Evolutionary conservation across 2,113 vertebrate genomes (phyloP).

Genomic region (Setophaga kirtlandii): DNA sequence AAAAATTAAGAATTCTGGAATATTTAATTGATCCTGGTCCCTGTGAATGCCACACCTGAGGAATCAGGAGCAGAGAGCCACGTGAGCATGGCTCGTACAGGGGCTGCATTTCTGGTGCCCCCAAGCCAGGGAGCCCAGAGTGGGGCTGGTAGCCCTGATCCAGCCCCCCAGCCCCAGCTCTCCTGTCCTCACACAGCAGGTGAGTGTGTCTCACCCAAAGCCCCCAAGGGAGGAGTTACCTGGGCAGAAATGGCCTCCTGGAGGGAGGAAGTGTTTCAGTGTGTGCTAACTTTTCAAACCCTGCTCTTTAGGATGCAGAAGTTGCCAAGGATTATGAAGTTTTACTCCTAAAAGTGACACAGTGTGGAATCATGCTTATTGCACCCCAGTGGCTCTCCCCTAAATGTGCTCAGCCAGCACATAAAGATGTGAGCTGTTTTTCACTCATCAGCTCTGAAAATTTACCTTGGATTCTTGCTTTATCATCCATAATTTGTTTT

Average conservation of each 20-base stretch:
- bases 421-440: constrained; percentile 28
- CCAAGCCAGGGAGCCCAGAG: accelerated
- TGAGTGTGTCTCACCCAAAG: neutral
- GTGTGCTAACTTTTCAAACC: neutral
- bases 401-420: neutral
- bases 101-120: neutral
- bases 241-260: neutral
- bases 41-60: neutral
- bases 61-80: neutral
- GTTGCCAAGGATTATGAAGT: constrained; percentile 28
- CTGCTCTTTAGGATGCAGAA: neutral
- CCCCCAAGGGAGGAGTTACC: neutral
- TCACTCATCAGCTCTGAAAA: constrained; percentile 13
- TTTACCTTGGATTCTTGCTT: constrained; percentile 36
- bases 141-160: neutral
- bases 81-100: accelerated
- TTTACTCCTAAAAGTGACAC: constrained; percentile 28
- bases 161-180: neutral
- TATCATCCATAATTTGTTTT: neutral
- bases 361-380: neutral
- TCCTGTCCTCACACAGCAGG: accelerated
- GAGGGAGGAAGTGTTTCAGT: neutral
- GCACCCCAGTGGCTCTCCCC: neutral
- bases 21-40: neutral
- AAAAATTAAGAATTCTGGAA: neutral